Evolutionary conservation across 1,140 invertebrate genomes (phyloP).

Genomic region (Lordiphosa mommai): DNA sequence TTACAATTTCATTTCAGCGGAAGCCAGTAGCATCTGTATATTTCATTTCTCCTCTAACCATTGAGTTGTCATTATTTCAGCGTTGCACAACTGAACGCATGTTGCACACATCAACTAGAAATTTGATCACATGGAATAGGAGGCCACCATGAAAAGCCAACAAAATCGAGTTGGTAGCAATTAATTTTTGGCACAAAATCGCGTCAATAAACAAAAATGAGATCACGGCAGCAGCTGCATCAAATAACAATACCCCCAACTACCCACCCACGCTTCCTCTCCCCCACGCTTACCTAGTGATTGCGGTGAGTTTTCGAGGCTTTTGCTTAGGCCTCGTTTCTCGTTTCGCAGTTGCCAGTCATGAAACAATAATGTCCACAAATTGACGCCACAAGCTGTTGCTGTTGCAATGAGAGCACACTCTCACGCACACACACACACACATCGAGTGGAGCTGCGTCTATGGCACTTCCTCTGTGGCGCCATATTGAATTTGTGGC

Average conservation of each 20-base stretch:
- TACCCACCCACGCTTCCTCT: no score
- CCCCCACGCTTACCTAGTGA: conserved; percentile 31
- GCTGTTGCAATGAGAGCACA: conserved; percentile 52
- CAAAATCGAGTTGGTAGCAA: conserved; percentile 36
- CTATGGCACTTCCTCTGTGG: conserved; percentile 61
- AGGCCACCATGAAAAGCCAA: no score
- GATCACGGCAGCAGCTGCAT: conserved; percentile 46
- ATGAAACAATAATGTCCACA: conserved; percentile 77
- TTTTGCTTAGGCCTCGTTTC: conserved; percentile 54
- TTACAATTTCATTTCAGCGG: no score
- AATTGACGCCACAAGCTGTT: conserved; percentile 77
- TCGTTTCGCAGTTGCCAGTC: conserved; percentile 57
- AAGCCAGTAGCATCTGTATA: no score
- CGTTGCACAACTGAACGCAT: no score
- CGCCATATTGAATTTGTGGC: conserved; percentile 70
- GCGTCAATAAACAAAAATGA: conserved; percentile 73
- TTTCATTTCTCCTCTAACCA: no score
- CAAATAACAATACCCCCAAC: conserved; percentile 22
- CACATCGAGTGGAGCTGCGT: conserved; percentile 23
- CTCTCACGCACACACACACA: conserved; percentile 4
- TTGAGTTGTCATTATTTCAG: no score
- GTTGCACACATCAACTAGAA: no score
- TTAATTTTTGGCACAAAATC: conserved; percentile 67
- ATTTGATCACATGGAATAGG: no score
- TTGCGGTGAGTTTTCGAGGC: conserved; percentile 60